Base-by-base conservation (phyloP, 2,888 invertebrate genomes). In the Melanargia galathea region DNA sequence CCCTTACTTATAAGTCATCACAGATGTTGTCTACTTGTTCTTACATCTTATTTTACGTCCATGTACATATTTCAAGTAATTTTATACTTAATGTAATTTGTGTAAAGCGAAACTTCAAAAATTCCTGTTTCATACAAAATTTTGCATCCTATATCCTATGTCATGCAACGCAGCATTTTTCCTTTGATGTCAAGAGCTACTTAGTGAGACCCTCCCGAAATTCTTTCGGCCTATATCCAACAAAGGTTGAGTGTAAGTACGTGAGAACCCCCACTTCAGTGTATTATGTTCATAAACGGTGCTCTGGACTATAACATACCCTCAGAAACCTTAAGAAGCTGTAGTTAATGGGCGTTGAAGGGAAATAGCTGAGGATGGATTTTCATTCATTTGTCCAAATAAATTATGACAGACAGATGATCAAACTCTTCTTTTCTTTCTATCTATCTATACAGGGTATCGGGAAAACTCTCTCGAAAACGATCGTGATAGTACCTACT, bases 141-240 rank as follows among this genome's bases (percentile, higher is more conserved):
- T 52, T 52, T 52, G 33, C 20, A 52, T 18, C 13, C 13, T 18
- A 20, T 18, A 52, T 33, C 35, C 46, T 8, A 20, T 48, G 58
- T 58, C 58, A 58, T 58, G 58, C 58, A 48, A 58, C 58, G 22
- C 58, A 58, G 58, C 58, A 22, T 58, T 58, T 58, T 58, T 18
- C 45, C 58, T 58, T 58, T 58, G 58, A 58, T 48, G 20, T 48
- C 58, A 58, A 58, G 58, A 48, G 58, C 58, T 58, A 58, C 58
- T 58, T 58, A 58, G 48, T 20, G 58, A 48, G 57, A 48, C 38
- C 51, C 57, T 58, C 16, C 57, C 35, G 6, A 58, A 58, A 58
- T 58, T 58, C 58, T 58, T 58, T 48, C 58, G 51, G n/a, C 35
- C n/a, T 35, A 58, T 20, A 58, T 24, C 33, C 48, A 58, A 58